Conservation (phyloP, 2,888 invertebrate genomes). For the Amphipoea oculea region DNA sequence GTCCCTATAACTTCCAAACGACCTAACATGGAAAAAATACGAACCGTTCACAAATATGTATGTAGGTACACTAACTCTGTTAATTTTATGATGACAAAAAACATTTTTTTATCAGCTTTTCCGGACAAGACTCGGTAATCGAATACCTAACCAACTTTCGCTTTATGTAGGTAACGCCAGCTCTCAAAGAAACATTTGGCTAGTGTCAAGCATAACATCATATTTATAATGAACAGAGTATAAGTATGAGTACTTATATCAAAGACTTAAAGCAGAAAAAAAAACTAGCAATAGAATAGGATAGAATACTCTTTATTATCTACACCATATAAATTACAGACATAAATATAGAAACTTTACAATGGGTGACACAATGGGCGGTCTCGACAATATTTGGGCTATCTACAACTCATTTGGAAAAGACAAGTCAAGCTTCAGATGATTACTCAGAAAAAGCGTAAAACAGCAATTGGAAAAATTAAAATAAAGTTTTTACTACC, state of each 20-base stretch:
- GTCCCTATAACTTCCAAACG: slow-evolving; percentile 17
- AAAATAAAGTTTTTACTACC: slow-evolving; percentile 50
- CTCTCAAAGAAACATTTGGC: not conserved
- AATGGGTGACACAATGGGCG: no score
- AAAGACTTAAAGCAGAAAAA: not conserved
- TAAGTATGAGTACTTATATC: not conserved
- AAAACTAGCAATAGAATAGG: not conserved
- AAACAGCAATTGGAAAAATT: slow-evolving; percentile 36
- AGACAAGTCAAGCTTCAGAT: slow-evolving; percentile 18
- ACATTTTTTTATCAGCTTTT: not conserved
- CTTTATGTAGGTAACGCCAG: not conserved
- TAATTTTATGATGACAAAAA: slow-evolving; percentile 2
- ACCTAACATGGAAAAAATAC: slow-evolving; percentile 32
- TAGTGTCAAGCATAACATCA: not conserved
- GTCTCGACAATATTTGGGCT: not conserved
- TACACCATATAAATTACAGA: no score
- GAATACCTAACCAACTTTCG: not conserved
- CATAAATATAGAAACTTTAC: no score
- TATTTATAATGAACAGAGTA: not conserved
- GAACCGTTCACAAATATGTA: not conserved
- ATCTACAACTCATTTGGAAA: slow-evolving; percentile 24
- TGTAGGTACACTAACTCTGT: not conserved
- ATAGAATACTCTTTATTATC: no score
- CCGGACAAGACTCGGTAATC: not conserved
- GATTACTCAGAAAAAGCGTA: slow-evolving; percentile 34